These are phyloP conservation scores for Odontamblyopus lacepedii DNA, from an alignment of 2,797 vertebrate genomes.

Conservation along the genomic window DNA sequence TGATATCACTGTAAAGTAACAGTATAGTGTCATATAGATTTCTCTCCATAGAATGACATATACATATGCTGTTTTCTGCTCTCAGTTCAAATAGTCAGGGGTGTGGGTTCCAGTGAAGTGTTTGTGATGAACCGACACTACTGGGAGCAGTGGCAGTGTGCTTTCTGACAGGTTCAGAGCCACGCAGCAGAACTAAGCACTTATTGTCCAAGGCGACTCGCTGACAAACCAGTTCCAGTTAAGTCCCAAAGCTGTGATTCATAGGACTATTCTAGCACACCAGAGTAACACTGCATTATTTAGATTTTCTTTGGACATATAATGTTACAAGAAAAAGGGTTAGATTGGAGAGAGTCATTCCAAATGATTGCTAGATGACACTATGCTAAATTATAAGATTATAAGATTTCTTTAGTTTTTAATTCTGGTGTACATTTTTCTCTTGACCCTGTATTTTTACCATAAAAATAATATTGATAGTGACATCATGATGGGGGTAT, in stretches of 20 bases:
- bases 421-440: too few species aligned
- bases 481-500: too few species aligned
- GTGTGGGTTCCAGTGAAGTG: constrained; percentile 35
- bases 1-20: too few species aligned
- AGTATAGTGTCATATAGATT: too few species aligned
- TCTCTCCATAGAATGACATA: background rate
- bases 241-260: constrained; percentile 48
- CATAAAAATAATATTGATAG: too few species aligned
- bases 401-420: too few species aligned
- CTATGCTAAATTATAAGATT: too few species aligned
- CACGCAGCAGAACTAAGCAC: constrained; percentile 51
- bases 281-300: constrained; percentile 60
- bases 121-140: constrained; percentile 55
- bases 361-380: background rate
- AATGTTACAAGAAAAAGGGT: constrained; percentile 3
- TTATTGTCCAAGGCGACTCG: constrained; percentile 41
- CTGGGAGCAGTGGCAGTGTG: constrained; percentile 28
- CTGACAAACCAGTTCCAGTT: constrained; percentile 58
- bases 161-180: constrained; percentile 26
- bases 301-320: constrained; percentile 45
- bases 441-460: too few species aligned
- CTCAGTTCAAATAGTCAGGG: constrained; percentile 47
- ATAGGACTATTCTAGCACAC: constrained; percentile 48
- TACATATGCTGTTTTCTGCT: background rate
- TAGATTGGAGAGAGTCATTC: background rate